Evolutionary conservation across 2,113 vertebrate genomes (phyloP).

Genomic region (Steatornis caripensis): DNA sequence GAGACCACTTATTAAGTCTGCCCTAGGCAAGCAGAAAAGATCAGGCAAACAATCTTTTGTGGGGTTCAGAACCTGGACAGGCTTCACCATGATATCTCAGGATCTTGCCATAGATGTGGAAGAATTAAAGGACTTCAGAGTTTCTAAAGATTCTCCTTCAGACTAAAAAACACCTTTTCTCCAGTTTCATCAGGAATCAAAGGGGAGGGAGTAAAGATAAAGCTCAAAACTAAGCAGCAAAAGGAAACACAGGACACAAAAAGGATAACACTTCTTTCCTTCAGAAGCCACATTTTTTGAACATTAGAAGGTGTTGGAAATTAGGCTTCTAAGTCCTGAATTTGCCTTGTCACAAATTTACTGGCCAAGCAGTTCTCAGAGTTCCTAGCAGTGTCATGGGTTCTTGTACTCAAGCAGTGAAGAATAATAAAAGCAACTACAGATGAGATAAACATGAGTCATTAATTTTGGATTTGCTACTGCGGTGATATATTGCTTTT

Average conservation of each 20-base stretch:
- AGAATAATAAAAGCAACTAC: background rate
- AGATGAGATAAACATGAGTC: background rate
- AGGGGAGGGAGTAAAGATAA: background rate
- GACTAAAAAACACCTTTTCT: fast-evolving
- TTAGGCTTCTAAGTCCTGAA: background rate
- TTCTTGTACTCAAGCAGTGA: background rate
- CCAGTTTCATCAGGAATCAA: background rate
- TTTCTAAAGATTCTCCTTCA: background rate
- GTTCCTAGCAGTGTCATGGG: background rate
- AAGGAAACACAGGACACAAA: background rate
- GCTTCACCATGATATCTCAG: background rate
- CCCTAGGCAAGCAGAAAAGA: background rate
- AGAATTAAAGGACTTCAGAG: background rate
- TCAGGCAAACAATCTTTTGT: background rate
- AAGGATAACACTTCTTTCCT: background rate
- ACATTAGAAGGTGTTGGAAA: fast-evolving
- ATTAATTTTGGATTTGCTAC: background rate
- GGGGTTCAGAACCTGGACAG: background rate
- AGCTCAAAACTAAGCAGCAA: background rate
- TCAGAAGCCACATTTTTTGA: background rate
- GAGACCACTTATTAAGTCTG: background rate
- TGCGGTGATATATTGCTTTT: background rate
- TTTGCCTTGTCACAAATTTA: background rate
- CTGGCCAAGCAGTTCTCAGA: background rate
- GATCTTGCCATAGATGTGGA: background rate